A percentile compares a stretch with the other conserved stretches of the same genome.
Evolutionary conservation across 2,888 invertebrate species (phyloP).

Genomic region (Heliconius erato): DNA sequence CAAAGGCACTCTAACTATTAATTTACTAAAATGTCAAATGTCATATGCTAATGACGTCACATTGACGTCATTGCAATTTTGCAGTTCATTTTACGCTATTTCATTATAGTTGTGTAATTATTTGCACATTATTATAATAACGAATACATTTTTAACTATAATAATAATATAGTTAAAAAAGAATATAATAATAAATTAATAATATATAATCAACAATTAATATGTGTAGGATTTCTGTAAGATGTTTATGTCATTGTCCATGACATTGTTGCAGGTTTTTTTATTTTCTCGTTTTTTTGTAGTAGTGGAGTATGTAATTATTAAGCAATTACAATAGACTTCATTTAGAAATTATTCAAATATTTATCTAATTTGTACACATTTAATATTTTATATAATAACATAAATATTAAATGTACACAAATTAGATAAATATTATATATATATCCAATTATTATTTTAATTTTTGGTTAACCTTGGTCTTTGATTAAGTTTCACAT

Average conservation of each 20-base stretch:
- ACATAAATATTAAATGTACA: too few species aligned
- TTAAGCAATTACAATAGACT: too few species aligned
- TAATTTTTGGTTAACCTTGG: too few species aligned
- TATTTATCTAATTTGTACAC: too few species aligned
- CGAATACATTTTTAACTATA: background rate
- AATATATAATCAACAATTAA: too few species aligned
- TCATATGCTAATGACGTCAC: conserved; percentile 71
- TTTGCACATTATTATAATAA: background rate
- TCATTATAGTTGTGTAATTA: background rate
- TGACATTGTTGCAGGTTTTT: background rate
- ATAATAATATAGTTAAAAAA: too few species aligned
- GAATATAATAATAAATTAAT: background rate
- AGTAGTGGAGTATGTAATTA: background rate
- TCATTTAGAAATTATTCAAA: too few species aligned
- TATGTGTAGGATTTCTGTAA: background rate
- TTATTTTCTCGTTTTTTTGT: background rate
- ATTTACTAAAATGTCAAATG: conserved; percentile 62
- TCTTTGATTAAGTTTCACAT: too few species aligned
- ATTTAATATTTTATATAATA: too few species aligned
- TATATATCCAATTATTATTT: too few species aligned
- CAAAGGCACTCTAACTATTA: conserved; percentile 52
- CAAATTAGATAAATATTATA: too few species aligned
- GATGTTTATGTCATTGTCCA: background rate
- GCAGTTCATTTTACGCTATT: conserved; percentile 48
- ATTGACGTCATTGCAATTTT: conserved; percentile 67